Conservation (phyloP, 2,113 vertebrate species). For the Carettochelys insculpta region DNA sequence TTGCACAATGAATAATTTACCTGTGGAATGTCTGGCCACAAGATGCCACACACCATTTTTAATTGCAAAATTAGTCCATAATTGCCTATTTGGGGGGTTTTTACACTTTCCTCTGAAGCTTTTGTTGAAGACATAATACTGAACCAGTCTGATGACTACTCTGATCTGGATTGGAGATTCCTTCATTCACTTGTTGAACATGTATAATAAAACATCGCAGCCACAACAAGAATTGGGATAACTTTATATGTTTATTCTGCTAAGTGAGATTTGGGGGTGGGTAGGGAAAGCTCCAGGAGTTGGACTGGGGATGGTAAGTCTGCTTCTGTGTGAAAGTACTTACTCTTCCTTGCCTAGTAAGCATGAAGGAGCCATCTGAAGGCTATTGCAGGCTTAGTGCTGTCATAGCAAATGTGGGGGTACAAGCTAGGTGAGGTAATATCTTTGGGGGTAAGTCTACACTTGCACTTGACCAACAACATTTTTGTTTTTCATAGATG, state of each 20-base stretch:
- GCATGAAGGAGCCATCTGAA: neutral
- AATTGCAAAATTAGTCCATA: neutral
- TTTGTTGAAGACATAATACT: conserved; percentile 20
- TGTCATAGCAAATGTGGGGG: neutral
- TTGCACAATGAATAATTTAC: neutral
- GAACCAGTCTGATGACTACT: conserved; percentile 3
- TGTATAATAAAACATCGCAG: neutral
- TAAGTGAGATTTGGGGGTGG: neutral
- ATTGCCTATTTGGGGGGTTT: neutral
- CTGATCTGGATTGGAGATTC: conserved; percentile 4
- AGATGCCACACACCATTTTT: neutral
- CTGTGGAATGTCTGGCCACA: neutral
- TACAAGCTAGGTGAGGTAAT: too few species aligned
- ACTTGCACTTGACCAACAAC: too few species aligned
- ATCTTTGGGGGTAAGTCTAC: too few species aligned
- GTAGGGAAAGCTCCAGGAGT: neutral
- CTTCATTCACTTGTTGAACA: conserved; percentile 6
- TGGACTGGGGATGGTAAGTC: neutral
- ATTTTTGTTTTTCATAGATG: too few species aligned
- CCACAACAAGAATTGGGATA: neutral
- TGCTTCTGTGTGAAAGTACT: neutral
- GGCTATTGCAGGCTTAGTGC: neutral
- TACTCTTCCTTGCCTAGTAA: neutral
- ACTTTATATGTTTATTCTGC: conserved; percentile 20
- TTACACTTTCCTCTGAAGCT: neutral